Conservation (phyloP, 2,888 invertebrate species). For the Meta bourneti region DNA sequence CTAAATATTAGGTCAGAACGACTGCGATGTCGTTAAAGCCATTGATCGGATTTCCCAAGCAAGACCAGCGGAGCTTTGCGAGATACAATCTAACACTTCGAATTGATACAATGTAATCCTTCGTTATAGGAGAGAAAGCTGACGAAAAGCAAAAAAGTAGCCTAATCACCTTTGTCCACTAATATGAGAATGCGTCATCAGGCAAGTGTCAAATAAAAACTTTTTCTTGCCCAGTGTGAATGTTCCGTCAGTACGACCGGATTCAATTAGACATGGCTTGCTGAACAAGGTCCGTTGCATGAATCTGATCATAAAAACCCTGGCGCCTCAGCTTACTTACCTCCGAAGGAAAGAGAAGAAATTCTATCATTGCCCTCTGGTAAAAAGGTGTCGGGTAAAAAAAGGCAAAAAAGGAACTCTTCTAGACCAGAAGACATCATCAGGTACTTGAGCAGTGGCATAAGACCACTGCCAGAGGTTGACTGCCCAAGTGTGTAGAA, state of each 20-base stretch:
- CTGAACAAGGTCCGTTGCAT: slow-evolving; percentile 56
- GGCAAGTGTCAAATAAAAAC: not conserved
- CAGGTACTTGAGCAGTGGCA: slow-evolving; percentile 20
- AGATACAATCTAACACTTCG: not conserved
- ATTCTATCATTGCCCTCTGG: not conserved
- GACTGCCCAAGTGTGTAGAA: slow-evolving; percentile 67
- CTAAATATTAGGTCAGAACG: not conserved
- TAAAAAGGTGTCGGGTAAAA: not conserved
- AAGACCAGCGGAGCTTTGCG: not conserved
- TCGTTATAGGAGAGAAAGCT: not conserved
- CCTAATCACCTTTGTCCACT: slow-evolving; percentile 4
- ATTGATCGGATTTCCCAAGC: not conserved
- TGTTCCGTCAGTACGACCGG: slow-evolving; percentile 31
- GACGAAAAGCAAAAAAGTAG: not conserved
- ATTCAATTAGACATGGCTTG: slow-evolving; percentile 71
- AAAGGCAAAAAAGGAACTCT: slow-evolving; percentile 14
- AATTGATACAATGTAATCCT: not conserved
- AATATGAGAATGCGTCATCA: slow-evolving; percentile 17
- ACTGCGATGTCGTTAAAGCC: not conserved
- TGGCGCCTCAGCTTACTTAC: not conserved
- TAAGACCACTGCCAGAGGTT: slow-evolving; percentile 55
- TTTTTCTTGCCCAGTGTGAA: slow-evolving; percentile 11
- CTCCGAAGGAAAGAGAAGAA: not conserved
- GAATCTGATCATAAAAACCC: slow-evolving; percentile 24
- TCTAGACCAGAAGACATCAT: slow-evolving; percentile 27